Evolutionary conservation across 2,113 vertebrate genomes (phyloP), one percentile per base, ranked within the genome.

Genomic region (Plectropomus leopardus): DNA sequence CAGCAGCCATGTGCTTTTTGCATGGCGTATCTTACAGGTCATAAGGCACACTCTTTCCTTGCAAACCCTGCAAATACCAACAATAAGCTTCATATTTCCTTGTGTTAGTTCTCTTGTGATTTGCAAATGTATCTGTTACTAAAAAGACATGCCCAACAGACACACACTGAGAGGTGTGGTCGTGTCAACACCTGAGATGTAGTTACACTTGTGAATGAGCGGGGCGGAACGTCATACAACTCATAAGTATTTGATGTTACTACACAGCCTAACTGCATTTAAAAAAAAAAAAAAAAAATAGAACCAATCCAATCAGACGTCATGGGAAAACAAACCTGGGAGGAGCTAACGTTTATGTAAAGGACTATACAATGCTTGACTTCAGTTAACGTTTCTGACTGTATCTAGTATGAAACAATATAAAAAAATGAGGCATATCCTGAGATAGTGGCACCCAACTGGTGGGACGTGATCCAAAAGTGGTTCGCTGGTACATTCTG

Each of bases 101-200:
- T 1, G 42, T 51, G 6, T 47, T 57, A 28, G 23, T 21, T 30
- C 28, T 26, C 19, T 11, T 0, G 4, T 57, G 4, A 65, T 36
- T 57, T 53, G 24, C 23, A 50, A 44, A n/a, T 48, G 45, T 14
- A 70, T 58, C 26, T 26, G 48, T 68, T 28, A 72, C 5, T 13
- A 40, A 50, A 23, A 75, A 70, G 55, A 42, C 58, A 61, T 77
- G 19, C 23, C 32, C 11, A 23, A 32, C 34, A 66, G 0, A 81
- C 53, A 77, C 19, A 80, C 42, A 76, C 34, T 57, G 28, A 40
- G 23, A 76, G 67, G 73, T 48, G 73, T 82, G 86, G 51, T 58
- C 34, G 21, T 59, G 21, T 36, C 71, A 72, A 57, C 8, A n/a
- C 23, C 55, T 50, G 11, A 72, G 32, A 63, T 14, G 10, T 67